phyloP scores from a whole-genome alignment of 2,888 invertebrate species.

The Eupithecia vulgata region DNA sequence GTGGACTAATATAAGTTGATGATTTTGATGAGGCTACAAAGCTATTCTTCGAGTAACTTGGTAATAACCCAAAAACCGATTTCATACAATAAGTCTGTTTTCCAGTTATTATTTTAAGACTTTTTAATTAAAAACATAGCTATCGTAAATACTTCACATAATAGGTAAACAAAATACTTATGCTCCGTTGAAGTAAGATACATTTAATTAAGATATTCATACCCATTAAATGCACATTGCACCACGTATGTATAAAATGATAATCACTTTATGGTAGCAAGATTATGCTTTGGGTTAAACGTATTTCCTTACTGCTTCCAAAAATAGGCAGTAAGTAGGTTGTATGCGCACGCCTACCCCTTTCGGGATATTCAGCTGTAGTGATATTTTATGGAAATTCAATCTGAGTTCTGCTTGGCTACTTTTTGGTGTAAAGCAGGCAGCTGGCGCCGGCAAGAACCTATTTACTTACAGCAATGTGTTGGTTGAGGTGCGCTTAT shows the following conservation, averaged over 20 bases:
- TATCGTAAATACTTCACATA: not conserved
- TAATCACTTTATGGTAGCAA: not conserved
- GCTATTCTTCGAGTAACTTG: no score
- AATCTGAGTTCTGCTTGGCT: slow-evolving; percentile 11
- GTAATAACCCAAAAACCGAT: no score
- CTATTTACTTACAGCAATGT: not conserved
- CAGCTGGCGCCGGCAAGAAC: not conserved
- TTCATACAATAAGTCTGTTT: not conserved
- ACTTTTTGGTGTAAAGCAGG: not conserved
- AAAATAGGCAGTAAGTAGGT: slow-evolving; percentile 19
- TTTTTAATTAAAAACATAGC: not conserved
- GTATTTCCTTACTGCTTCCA: slow-evolving; percentile 28
- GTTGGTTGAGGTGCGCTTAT: not conserved
- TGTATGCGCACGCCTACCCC: slow-evolving; percentile 15
- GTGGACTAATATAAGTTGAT: no score
- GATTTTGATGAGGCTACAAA: not conserved
- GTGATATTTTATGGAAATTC: slow-evolving; percentile 26
- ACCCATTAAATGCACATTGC: not conserved
- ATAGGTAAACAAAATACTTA: not conserved
- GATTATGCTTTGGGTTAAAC: not conserved
- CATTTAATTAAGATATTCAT: not conserved
- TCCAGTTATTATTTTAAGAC: not conserved
- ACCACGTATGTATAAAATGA: not conserved
- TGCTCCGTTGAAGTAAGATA: not conserved
- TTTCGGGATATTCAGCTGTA: slow-evolving; percentile 13